Percentiles rank a stretch among this genome's conserved stretches.
Conservation (phyloP, 2,113 vertebrate species). For the Pagrus major region DNA sequence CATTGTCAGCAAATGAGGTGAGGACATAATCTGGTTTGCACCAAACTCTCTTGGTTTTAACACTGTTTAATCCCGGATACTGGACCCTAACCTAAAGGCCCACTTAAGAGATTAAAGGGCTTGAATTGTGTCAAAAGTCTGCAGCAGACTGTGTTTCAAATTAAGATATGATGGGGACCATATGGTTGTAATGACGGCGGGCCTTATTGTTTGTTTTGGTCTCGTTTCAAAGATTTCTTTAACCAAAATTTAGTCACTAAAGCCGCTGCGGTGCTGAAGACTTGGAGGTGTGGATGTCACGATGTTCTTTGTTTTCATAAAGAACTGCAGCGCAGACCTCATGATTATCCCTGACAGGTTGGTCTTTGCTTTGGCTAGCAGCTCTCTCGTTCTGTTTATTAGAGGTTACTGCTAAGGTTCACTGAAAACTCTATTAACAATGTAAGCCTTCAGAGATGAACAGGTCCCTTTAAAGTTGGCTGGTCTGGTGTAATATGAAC, state of each 20-base stretch:
- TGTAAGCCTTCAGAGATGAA: conserved; percentile 9
- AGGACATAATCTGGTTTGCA: conserved; percentile 2
- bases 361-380: conserved; percentile 44
- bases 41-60: neutral
- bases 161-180: conserved; percentile 48
- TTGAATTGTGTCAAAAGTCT: conserved; percentile 34
- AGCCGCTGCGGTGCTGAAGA: conserved; percentile 3
- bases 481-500: conserved; percentile 17
- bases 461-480: conserved; percentile 7
- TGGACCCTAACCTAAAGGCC: neutral
- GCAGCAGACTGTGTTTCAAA: conserved; percentile 30
- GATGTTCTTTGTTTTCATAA: conserved; percentile 38
- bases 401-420: conserved; percentile 33
- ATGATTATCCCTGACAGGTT: conserved; percentile 42
- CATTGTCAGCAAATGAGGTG: conserved; percentile 8
- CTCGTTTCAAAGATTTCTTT: conserved; percentile 37
- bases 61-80: conserved; percentile 6
- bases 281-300: conserved; percentile 29
- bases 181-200: conserved; percentile 38
- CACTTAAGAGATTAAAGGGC: conserved; percentile 39
- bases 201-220: conserved; percentile 47
- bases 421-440: conserved; percentile 19
- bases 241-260: conserved; percentile 27
- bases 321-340: conserved; percentile 1
- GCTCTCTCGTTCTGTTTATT: conserved; percentile 21